Percentiles rank a stretch among this genome's conserved stretches.
Evolutionary conservation across 2,888 invertebrate species (phyloP).

Genomic region (Heteromyza rotundicornis): DNA sequence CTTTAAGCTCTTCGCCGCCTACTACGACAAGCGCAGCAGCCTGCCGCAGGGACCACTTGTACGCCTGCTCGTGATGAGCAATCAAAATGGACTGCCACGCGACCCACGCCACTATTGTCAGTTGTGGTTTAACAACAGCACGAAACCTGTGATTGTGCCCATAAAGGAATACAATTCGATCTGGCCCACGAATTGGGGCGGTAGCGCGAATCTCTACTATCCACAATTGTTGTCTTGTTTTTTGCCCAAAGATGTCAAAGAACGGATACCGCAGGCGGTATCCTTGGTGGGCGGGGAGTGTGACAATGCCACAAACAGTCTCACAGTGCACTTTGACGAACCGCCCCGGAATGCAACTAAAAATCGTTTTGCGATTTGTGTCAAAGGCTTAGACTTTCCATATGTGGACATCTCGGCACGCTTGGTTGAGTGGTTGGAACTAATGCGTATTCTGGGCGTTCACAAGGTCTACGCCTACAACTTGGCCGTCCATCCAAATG

Average conservation of each 20-base stretch:
- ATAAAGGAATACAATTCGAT: slow-evolving; percentile 87
- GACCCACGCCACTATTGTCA: slow-evolving; percentile 77
- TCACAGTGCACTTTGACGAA: slow-evolving; percentile 32
- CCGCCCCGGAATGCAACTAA: not conserved
- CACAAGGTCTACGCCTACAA: slow-evolving; percentile 88
- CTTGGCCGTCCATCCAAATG: slow-evolving; percentile 83
- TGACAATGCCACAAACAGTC: slow-evolving; percentile 53
- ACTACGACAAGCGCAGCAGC: slow-evolving; percentile 77
- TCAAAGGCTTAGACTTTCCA: slow-evolving; percentile 88
- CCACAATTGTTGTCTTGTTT: slow-evolving; percentile 87
- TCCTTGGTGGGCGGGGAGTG: slow-evolving; percentile 36
- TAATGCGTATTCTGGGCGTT: slow-evolving; percentile 81
- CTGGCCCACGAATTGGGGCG: slow-evolving; percentile 90
- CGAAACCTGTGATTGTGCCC: slow-evolving; percentile 76
- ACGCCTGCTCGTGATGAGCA: slow-evolving; percentile 84
- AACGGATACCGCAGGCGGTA: slow-evolving; percentile 31
- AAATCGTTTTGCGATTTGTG: slow-evolving; percentile 76
- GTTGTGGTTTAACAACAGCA: slow-evolving; percentile 82
- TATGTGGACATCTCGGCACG: slow-evolving; percentile 85
- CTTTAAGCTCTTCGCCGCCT: slow-evolving; percentile 87
- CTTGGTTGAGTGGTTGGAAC: slow-evolving; percentile 90
- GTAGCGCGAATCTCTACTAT: slow-evolving; percentile 81
- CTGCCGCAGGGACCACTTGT: slow-evolving; percentile 81
- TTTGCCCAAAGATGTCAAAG: slow-evolving; percentile 66
- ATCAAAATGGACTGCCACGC: too few relatives aligned